Conservation (phyloP, 2,888 invertebrate genomes). For the Exephanes ischioxanthus region DNA sequence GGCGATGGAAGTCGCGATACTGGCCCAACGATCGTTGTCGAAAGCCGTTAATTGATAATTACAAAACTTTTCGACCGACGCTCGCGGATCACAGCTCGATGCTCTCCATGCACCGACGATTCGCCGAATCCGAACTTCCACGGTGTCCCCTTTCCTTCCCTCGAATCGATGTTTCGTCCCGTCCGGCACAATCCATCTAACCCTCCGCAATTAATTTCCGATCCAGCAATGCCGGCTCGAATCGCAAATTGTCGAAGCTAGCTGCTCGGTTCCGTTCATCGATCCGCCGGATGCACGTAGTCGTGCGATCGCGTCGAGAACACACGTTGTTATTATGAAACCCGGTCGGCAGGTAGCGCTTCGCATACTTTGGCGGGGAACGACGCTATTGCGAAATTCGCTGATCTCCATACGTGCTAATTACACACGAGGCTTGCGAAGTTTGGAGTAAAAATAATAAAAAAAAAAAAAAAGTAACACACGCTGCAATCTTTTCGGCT, state of each 20-base stretch:
- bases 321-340: neutral
- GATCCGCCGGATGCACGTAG: neutral
- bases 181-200: neutral
- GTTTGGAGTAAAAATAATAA: neutral
- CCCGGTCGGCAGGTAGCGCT: too few relatives aligned
- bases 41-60: constrained; percentile 72
- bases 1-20: constrained; percentile 38
- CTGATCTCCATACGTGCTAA: constrained; percentile 5
- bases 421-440: neutral
- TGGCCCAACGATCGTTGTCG: constrained; percentile 52
- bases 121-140: neutral
- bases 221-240: neutral
- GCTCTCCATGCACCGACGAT: constrained; percentile 19
- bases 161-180: neutral
- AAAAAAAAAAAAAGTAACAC: neutral
- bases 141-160: neutral
- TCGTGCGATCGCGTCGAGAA: neutral
- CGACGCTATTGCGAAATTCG: constrained; percentile 14
- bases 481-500: constrained; percentile 18
- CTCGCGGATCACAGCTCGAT: constrained; percentile 16
- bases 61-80: constrained; percentile 64
- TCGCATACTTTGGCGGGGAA: neutral
- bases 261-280: constrained; percentile 10
- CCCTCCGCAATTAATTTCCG: constrained; percentile 39
- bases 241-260: constrained; percentile 5